Evolutionary conservation across 2,113 vertebrate species (phyloP), one percentile per base, ranked within the genome.

Genomic region (Dromaius novaehollandiae): DNA sequence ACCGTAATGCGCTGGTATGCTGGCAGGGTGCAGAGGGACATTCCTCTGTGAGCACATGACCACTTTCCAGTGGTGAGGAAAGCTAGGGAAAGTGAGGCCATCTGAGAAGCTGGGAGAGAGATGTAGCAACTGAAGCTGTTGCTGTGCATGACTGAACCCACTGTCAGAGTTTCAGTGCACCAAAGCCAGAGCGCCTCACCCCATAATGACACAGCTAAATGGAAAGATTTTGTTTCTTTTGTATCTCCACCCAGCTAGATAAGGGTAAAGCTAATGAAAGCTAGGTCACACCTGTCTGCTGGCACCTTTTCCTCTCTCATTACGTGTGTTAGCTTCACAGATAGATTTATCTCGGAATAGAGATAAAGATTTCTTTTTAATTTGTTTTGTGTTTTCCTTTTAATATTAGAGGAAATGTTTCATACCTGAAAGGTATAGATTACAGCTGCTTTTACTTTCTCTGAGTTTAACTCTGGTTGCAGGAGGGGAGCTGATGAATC

Each of bases 121-220:
- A 87, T 92, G 89, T 76, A 93, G 95, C 92, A 97, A 93, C 82
- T 55, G 76, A 74, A 94, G 80, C 25, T 51, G 88, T 91, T 94
- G 93, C 94, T 96, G 88, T 91, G 64, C 69, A 61, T 97, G 95
- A 97, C 96, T 96, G 69, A 84, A 96, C 73, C 95, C 69, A 56
- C 93, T 64, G 94, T 96, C 96, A 96, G 97, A 97, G 97, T 97
- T 95, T 97, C 96, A 97, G 82, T 93, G 95, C 91, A 75, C 96
- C 88, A 74, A 95, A 96, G 93, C 75, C 89, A 81, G 89, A 32
- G 60, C 86, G 97, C 96, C 96, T 96, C 97, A 96, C 94, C 97
- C 97, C 32, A 3, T 95, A 96, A 93, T 97, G 96, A 97, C 94
- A 97, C 88, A 96, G 93, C 94, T 94, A 91, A 96, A 94, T 91